A percentile compares a stretch with the other conserved stretches of the same genome.
These are phyloP conservation scores for Onychomys leucogaster DNA, from an alignment of 2,797 vertebrate genomes.

Conservation along the genomic window DNA sequence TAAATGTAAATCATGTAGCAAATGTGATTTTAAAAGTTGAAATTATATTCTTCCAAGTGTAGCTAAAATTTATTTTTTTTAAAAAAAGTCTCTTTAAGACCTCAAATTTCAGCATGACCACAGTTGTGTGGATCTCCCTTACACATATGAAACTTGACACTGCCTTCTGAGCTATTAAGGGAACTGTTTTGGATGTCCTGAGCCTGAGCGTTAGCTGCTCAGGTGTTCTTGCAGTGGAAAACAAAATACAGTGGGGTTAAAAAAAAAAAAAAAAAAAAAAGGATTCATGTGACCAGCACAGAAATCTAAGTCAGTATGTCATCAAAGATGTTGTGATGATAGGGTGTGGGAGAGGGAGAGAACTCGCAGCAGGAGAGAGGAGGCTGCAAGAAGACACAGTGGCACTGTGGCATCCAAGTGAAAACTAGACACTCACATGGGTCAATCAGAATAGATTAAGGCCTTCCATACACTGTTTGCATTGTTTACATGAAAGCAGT, in stretches of 20 bases:
- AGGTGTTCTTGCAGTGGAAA: neutral
- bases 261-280: neutral
- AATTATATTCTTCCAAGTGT: neutral
- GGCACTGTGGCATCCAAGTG: neutral
- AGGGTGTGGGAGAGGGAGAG: no score
- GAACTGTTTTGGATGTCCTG: neutral
- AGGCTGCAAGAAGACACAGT: neutral
- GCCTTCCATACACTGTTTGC: slow-evolving; percentile 7
- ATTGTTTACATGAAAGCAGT: slow-evolving; percentile 58
- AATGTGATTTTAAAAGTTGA: slow-evolving; percentile 7
- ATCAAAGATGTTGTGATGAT: neutral
- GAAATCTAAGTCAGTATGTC: neutral
- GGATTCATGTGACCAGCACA: neutral
- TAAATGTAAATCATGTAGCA: neutral
- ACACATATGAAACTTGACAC: neutral
- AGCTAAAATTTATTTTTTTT: neutral
- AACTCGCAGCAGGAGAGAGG: neutral
- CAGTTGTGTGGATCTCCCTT: neutral
- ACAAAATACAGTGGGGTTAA: neutral
- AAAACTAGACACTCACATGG: neutral
- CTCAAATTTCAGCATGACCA: neutral
- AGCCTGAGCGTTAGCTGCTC: neutral
- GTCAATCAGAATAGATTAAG: slow-evolving; percentile 44
- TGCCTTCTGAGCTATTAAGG: neutral
- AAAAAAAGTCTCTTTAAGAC: neutral